phyloP scores from a whole-genome alignment of 2,888 invertebrate species.

The Chrysina gloriosa region DNA sequence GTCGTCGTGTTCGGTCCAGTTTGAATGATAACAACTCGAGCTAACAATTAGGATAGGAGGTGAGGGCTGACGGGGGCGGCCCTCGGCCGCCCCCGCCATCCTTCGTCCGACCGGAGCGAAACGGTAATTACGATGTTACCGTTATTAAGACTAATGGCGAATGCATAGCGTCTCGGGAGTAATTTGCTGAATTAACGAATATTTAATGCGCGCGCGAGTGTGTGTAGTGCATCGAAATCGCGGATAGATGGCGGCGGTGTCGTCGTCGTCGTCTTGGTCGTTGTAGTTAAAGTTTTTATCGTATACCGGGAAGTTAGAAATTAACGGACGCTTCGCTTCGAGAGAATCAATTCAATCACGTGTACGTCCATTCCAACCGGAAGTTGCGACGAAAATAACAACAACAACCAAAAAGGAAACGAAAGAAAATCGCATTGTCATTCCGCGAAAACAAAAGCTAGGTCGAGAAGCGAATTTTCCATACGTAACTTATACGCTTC shows the following conservation, averaged over 20 bases:
- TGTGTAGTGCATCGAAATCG: not conserved
- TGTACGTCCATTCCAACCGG: too few species aligned
- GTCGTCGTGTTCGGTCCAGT: conserved; percentile 8
- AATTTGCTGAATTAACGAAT: conserved; percentile 24
- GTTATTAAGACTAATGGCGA: conserved; percentile 31
- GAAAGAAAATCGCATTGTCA: too few species aligned
- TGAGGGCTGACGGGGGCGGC: not conserved
- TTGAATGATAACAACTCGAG: conserved; percentile 13
- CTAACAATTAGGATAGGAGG: not conserved
- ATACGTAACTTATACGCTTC: too few species aligned
- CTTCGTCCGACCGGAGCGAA: not conserved
- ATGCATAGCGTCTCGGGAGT: not conserved
- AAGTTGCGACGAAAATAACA: too few species aligned
- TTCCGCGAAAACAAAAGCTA: too few species aligned
- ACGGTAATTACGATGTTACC: conserved; percentile 18
- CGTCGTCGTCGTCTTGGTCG: not conserved
- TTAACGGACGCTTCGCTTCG: too few species aligned
- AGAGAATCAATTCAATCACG: too few species aligned
- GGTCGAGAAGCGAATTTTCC: too few species aligned
- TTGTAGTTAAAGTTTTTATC: too few species aligned
- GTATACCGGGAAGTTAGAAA: too few species aligned
- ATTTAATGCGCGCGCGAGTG: conserved; percentile 11
- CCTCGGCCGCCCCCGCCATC: not conserved
- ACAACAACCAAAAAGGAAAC: too few species aligned
- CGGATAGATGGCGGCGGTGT: not conserved